Evolutionary conservation across 1,140 invertebrate genomes (phyloP).

Genomic region (Bombus huntii): DNA sequence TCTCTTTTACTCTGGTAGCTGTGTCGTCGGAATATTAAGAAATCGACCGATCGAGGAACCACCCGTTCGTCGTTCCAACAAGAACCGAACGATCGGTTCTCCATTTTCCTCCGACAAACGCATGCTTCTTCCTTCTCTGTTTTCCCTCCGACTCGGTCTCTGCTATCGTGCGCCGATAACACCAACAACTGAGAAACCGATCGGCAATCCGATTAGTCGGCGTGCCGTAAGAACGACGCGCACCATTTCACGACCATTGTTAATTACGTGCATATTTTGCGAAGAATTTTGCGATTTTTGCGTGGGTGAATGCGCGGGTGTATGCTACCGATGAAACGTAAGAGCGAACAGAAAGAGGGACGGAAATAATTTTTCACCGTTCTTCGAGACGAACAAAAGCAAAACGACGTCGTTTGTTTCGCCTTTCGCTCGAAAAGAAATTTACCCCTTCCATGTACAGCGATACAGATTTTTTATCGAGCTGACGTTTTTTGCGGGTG

Average conservation of each 20-base stretch:
- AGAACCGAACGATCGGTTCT: slow-evolving; percentile 8
- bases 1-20: slow-evolving; percentile 35
- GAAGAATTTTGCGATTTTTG: slow-evolving; percentile 69
- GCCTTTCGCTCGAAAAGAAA: slow-evolving; percentile 5
- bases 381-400: background rate
- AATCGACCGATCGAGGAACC: slow-evolving; percentile 40
- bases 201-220: slow-evolving; percentile 10
- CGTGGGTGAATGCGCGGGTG: slow-evolving; percentile 66
- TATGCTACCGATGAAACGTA: slow-evolving; percentile 58
- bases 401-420: background rate
- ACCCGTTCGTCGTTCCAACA: slow-evolving; percentile 31
- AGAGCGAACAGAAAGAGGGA: slow-evolving; percentile 23
- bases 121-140: slow-evolving; percentile 38
- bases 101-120: slow-evolving; percentile 19
- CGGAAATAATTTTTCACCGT: slow-evolving; percentile 22
- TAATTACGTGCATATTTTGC: slow-evolving; percentile 57
- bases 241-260: slow-evolving; percentile 17
- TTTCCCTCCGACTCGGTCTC: slow-evolving; percentile 42
- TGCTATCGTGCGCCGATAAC: background rate
- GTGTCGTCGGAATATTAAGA: slow-evolving; percentile 33
- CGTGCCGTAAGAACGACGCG: background rate
- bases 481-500: slow-evolving; percentile 73
- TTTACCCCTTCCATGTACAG: background rate
- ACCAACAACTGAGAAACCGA: slow-evolving; percentile 12
- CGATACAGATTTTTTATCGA: slow-evolving; percentile 62